Percentiles rank a stretch among this genome's conserved stretches.
phyloP scores from a whole-genome alignment of 2,113 vertebrate genomes.

The Plestiodon gilberti region DNA sequence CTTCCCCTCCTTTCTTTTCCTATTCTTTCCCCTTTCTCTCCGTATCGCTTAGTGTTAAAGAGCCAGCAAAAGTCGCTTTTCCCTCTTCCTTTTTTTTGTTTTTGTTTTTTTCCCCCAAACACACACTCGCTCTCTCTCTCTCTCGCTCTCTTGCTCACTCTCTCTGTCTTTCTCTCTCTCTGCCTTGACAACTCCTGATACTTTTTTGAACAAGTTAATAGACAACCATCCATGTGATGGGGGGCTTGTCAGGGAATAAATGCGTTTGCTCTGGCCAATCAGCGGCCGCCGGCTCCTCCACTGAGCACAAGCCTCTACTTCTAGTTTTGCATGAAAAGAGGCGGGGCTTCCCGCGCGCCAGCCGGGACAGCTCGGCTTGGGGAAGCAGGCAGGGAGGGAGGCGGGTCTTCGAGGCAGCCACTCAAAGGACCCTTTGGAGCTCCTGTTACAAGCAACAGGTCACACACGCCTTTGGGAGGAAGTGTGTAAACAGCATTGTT shows the following conservation, averaged over 20 bases:
- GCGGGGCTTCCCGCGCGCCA: constrained; percentile 79
- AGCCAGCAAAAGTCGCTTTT: constrained; percentile 92
- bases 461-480: constrained; percentile 79
- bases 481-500: constrained; percentile 76
- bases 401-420: constrained; percentile 77
- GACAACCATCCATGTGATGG: constrained; percentile 99
- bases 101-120: neutral
- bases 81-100: constrained; percentile 68
- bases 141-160: constrained; percentile 24
- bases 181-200: constrained; percentile 99
- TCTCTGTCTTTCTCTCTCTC: constrained; percentile 72
- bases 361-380: constrained; percentile 66
- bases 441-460: constrained; percentile 82
- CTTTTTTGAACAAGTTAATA: constrained; percentile 99
- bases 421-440: constrained; percentile 79
- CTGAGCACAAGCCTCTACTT: constrained; percentile 76
- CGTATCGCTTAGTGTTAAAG: constrained; percentile 81
- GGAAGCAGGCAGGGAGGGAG: constrained; percentile 60
- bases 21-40: constrained; percentile 46
- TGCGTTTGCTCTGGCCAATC: constrained; percentile 93
- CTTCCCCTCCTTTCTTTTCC: constrained; percentile 65
- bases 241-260: constrained; percentile 99
- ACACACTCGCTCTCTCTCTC: constrained; percentile 62
- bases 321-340: constrained; percentile 91
- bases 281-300: constrained; percentile 84